A percentile compares a stretch with the other conserved stretches of the same genome.
phyloP scores from a whole-genome alignment of 2,113 vertebrate species.

The Anas platyrhynchos region DNA sequence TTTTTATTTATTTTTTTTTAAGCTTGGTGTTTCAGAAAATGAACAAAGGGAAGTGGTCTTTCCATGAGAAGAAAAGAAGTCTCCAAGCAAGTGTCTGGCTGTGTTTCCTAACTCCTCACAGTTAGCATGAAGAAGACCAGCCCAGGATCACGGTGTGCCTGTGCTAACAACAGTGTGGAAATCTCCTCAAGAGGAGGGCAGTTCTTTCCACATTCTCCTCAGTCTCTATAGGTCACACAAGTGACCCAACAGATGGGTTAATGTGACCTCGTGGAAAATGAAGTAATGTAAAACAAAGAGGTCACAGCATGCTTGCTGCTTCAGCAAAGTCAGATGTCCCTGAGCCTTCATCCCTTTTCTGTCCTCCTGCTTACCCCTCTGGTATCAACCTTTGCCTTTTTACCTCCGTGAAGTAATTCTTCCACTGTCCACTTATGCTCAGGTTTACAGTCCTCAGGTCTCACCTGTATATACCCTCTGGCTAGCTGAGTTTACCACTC shows the following conservation, averaged over 20 bases:
- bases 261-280: not conserved
- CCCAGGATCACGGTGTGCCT: not conserved
- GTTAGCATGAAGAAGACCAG: not conserved
- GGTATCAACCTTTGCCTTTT: not conserved
- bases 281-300: not conserved
- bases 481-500: not conserved
- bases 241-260: not conserved
- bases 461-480: fast-evolving
- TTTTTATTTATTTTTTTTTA: not conserved
- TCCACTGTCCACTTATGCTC: not conserved
- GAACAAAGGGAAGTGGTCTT: not conserved
- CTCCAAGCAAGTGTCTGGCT: not conserved
- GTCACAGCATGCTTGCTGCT: not conserved
- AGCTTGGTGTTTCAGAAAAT: not conserved
- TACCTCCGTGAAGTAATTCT: not conserved
- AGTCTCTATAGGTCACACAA: fast-evolving
- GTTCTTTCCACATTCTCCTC: not conserved
- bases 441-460: fast-evolving
- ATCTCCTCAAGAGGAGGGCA: not conserved
- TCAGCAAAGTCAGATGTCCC: not conserved
- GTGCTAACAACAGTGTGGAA: not conserved
- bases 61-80: not conserved
- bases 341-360: not conserved
- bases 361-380: not conserved
- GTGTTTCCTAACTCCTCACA: not conserved